phyloP scores from a whole-genome alignment of 1,140 invertebrate species.

The Lycorma delicatula region DNA sequence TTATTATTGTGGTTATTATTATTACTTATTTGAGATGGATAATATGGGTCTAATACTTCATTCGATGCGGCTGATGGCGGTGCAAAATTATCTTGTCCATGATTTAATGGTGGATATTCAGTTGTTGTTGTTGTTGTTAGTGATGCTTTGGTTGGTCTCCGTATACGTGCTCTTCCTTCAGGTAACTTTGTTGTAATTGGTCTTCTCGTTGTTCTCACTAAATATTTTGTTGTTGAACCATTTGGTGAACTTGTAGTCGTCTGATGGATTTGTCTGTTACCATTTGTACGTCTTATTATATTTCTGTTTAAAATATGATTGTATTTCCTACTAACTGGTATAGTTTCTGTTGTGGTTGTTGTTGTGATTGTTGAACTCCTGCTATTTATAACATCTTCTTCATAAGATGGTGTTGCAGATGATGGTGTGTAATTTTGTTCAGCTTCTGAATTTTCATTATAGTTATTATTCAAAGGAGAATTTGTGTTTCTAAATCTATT shows the following conservation, averaged over 20 bases:
- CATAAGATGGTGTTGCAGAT: too few relatives aligned
- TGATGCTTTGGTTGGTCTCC: constrained; percentile 22
- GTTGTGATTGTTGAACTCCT: not conserved
- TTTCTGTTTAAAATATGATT: constrained; percentile 17
- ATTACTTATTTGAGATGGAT: constrained; percentile 2
- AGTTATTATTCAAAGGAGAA: not conserved
- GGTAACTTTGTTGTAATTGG: constrained; percentile 17
- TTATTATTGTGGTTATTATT: not conserved
- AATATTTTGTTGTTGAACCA: constrained; percentile 16
- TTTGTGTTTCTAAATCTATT: not conserved
- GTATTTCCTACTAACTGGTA: constrained; percentile 15
- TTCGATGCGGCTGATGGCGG: constrained; percentile 20
- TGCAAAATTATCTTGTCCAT: constrained; percentile 15
- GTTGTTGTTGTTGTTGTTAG: constrained; percentile 18
- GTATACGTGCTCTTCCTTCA: constrained; percentile 21
- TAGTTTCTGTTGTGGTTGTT: constrained; percentile 12
- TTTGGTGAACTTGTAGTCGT: constrained; percentile 10
- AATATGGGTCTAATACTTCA: constrained; percentile 16
- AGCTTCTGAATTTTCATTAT: not conserved
- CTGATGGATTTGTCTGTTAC: not conserved
- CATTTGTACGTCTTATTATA: constrained; percentile 6
- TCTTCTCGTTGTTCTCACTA: constrained; percentile 18
- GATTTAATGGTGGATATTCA: constrained; percentile 4
- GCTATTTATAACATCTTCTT: not conserved
- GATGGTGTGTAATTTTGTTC: not conserved